Evolutionary conservation across 2,888 invertebrate species (phyloP), one percentile per base, ranked within the genome.

Genomic region (Cephus pygmeus): DNA sequence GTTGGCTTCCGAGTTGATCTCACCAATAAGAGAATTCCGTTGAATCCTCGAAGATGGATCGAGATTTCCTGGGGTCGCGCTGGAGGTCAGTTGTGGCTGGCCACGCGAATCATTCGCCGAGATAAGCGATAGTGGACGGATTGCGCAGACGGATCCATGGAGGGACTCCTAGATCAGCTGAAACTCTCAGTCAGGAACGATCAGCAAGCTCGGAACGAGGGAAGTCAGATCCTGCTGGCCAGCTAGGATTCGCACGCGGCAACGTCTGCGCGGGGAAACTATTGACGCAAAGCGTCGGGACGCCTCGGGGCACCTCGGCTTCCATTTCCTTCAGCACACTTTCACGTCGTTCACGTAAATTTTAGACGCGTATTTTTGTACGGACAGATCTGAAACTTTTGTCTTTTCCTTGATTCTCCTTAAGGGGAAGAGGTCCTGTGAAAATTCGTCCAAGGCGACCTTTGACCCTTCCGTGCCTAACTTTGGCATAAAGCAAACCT

Each of bases 161-260:
- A 40, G 40, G 0, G 4, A 15, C 15, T 15, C 4, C 15, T 15
- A 15, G 6, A 33, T 69, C 69, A 33, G 69, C 12, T 6, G 79
- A 79, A 80, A 75, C 79, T 83, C 75, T 78, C 83, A 83, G 84
- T 85, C 85, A 84, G 83, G 85, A 81, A 84, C 83, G 87, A 87
- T 87, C 87, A 86, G 87, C 86, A 85, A 85, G 73, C 69, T 69
- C 35, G 33, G 34, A 23, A 35, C 83, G 77, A 75, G 79, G 75
- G 83, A 83, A 79, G 80, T 83, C 78, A 23, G 81, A 83, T 76
- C 75, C 56, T 79, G 73, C 56, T 78, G 73, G 76, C 79, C 75
- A 79, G 76, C 75, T 79, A 75, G 69, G 69, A 75, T 76, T 77
- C 78, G 79, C 83, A 79, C 80, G 84, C 80, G 81, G 78, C 80